Conservation (phyloP, 2,113 vertebrate species). For the Tympanuchus pallidicinctus region DNA sequence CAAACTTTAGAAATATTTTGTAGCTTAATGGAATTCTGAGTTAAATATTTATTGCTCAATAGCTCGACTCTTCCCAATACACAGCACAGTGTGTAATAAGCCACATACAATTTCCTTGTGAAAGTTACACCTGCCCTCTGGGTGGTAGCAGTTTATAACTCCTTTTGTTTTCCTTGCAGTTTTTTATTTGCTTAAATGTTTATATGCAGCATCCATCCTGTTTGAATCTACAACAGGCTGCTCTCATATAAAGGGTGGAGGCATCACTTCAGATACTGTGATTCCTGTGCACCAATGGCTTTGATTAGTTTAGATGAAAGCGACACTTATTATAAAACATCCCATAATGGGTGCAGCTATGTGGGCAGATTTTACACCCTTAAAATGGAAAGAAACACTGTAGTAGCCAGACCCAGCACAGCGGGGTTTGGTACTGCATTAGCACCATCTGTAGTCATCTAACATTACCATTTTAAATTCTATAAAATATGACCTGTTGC, state of each 20-base stretch:
- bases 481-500: not conserved
- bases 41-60: not conserved
- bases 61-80: not conserved
- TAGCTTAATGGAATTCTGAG: not conserved
- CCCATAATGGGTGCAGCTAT: conserved; percentile 19
- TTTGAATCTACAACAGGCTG: not conserved
- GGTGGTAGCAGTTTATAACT: conserved; percentile 43
- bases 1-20: not conserved
- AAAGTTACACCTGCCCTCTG: conserved; percentile 45
- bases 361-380: conserved; percentile 32
- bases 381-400: conserved; percentile 1
- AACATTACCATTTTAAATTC: not conserved
- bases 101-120: not conserved
- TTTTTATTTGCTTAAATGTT: conserved; percentile 13
- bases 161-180: conserved; percentile 49
- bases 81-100: not conserved
- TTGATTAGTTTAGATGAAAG: conserved; percentile 69
- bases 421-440: not conserved
- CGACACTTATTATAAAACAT: conserved; percentile 17
- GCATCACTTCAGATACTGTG: not conserved
- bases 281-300: conserved; percentile 51
- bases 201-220: not conserved
- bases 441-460: conserved; percentile 40
- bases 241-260: not conserved
- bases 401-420: not conserved